Percentiles rank a stretch among this genome's conserved stretches.
Conservation (phyloP, 2,888 invertebrate genomes). For the Sminthurides aquaticus region DNA sequence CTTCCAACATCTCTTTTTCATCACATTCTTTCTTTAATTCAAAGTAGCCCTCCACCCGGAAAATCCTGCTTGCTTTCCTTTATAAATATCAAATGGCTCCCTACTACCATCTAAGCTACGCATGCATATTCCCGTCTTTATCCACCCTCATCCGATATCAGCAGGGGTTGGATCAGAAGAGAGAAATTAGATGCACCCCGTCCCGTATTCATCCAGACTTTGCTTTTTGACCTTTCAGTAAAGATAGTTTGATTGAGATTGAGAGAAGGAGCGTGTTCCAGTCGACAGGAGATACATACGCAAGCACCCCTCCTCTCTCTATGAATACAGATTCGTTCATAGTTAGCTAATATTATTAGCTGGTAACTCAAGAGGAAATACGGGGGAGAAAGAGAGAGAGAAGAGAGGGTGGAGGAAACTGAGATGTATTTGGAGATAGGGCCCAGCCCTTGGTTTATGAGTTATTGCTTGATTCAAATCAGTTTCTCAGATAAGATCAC, state of each 20-base stretch:
- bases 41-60: no score
- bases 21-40: no score
- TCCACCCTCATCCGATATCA: neutral
- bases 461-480: constrained; percentile 8
- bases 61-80: no score
- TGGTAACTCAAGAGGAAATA: no score
- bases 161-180: neutral
- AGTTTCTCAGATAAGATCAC: neutral
- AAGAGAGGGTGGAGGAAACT: no score
- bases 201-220: neutral
- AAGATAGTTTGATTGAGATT: neutral
- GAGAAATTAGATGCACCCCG: constrained; percentile 3
- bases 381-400: no score
- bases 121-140: neutral
- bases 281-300: no score
- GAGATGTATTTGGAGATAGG: neutral
- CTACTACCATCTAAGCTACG: no score
- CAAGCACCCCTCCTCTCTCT: neutral
- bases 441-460: neutral
- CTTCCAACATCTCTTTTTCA: no score
- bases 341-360: no score
- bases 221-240: neutral
- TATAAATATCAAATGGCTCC: no score
- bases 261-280: neutral
- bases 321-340: no score